Conservation (phyloP, 1,140 invertebrate species). For the Notospermus geniculatus region DNA sequence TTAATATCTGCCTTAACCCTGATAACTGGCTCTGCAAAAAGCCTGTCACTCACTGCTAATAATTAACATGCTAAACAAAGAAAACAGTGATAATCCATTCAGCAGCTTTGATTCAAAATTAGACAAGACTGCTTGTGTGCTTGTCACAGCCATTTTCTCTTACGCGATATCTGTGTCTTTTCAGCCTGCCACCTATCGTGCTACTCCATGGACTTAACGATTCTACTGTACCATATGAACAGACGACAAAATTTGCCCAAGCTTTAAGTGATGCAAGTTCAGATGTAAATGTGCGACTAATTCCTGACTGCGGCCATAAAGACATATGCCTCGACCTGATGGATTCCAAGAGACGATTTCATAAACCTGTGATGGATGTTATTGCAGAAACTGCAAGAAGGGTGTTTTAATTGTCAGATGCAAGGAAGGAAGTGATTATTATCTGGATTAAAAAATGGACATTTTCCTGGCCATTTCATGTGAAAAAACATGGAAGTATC, state of each 20-base stretch:
- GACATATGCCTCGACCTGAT: slow-evolving; percentile 48
- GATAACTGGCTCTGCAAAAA: no score
- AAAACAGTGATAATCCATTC: no score
- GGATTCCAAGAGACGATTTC: slow-evolving; percentile 33
- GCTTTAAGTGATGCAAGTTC: slow-evolving; percentile 33
- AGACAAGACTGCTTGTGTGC: no score
- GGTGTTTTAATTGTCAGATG: slow-evolving; percentile 22
- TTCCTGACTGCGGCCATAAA: slow-evolving; percentile 48
- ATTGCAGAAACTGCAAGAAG: slow-evolving; percentile 37
- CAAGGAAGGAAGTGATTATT: background rate
- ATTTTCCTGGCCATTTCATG: no score
- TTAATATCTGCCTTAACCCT: no score
- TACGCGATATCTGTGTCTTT: slow-evolving; percentile 13
- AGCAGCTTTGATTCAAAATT: no score
- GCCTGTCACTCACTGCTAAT: no score
- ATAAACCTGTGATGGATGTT: slow-evolving; percentile 39
- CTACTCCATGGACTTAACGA: slow-evolving; percentile 48
- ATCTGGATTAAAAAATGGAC: background rate
- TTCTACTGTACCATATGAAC: slow-evolving; percentile 39
- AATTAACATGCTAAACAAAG: no score
- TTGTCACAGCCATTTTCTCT: no score
- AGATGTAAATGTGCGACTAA: slow-evolving; percentile 37
- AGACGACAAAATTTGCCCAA: slow-evolving; percentile 35
- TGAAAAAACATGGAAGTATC: no score
- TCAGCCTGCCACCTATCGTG: slow-evolving; percentile 44